Evolutionary conservation across 2,888 invertebrate species (phyloP).

Genomic region (Allacma fusca): DNA sequence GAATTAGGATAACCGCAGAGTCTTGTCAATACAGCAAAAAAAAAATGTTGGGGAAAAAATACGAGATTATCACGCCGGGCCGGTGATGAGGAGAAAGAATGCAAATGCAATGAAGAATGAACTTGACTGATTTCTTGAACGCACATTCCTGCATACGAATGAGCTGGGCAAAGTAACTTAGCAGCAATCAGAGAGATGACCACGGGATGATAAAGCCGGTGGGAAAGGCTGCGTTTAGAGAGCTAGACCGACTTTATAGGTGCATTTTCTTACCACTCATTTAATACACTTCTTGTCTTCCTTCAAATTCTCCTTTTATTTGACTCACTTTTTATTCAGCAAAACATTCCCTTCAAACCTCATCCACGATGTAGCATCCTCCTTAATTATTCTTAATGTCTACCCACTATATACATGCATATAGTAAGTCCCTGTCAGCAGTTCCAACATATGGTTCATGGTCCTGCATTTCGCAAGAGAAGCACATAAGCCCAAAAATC

Average conservation of each 20-base stretch:
- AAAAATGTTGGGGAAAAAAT: not conserved
- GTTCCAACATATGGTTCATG: too few species aligned
- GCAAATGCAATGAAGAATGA: conserved; percentile 8
- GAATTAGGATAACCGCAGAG: not conserved
- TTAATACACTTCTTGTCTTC: not conserved
- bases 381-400: too few species aligned
- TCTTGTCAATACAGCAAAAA: not conserved
- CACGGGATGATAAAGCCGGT: conserved; percentile 16
- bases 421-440: too few species aligned
- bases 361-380: not conserved
- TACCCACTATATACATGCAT: too few species aligned
- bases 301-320: not conserved
- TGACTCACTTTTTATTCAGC: conserved; percentile 13
- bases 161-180: not conserved
- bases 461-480: too few species aligned
- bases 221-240: not conserved
- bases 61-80: not conserved
- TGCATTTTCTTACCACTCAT: not conserved
- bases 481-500: too few species aligned
- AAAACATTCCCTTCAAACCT: not conserved
- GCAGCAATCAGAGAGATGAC: conserved; percentile 2
- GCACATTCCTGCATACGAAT: conserved; percentile 16
- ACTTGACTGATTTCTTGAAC: conserved; percentile 12
- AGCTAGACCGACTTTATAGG: not conserved
- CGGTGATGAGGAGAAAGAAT: conserved; percentile 2